Conservation (phyloP, 2,888 invertebrate genomes). For the Nebria brevicollis region DNA sequence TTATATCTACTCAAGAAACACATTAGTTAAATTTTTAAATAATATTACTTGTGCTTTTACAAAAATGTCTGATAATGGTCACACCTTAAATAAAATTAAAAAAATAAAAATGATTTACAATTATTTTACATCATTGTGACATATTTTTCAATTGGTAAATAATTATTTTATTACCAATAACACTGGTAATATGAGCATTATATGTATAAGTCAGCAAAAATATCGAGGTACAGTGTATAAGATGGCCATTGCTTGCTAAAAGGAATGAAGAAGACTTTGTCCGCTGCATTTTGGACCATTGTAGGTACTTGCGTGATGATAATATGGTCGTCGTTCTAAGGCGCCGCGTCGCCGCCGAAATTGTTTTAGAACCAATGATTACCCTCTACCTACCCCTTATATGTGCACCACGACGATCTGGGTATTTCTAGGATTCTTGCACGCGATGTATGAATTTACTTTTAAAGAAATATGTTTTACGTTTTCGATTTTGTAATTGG, state of each 20-base stretch:
- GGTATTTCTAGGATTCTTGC: slow-evolving; percentile 22
- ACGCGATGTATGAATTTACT: slow-evolving; percentile 34
- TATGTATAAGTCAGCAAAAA: background rate
- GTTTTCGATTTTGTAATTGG: background rate
- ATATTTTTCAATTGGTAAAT: no score
- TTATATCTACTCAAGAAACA: no score
- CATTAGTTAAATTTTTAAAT: no score
- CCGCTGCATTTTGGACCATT: background rate
- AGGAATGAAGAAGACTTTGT: background rate
- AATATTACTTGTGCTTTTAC: no score
- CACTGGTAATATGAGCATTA: background rate
- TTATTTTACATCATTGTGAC: no score
- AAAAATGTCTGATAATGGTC: no score
- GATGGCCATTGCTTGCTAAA: background rate
- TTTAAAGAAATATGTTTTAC: slow-evolving; percentile 4
- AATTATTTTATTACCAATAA: no score
- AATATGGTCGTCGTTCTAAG: background rate
- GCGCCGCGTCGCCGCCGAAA: slow-evolving; percentile 15
- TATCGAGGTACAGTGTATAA: background rate
- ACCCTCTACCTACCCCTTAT: background rate
- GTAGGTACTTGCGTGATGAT: slow-evolving; percentile 14
- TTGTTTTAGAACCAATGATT: slow-evolving; percentile 33
- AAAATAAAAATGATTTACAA: no score
- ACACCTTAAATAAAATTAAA: no score
- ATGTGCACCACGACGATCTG: background rate